phyloP scores from a whole-genome alignment of 2,797 vertebrate species.

The Notoglanidium macrostoma region DNA sequence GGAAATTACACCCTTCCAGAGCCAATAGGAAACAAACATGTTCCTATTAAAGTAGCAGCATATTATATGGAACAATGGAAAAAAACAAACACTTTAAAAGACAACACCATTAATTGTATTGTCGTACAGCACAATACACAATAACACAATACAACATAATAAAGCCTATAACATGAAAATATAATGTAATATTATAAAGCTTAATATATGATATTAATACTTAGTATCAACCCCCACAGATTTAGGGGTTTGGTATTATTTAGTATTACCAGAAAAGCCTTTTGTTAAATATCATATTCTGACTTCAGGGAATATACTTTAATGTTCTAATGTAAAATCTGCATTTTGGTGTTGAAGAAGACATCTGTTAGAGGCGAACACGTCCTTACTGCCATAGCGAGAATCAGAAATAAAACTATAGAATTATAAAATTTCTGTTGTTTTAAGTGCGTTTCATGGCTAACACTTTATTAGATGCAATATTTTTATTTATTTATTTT shows the following conservation, averaged over 20 bases:
- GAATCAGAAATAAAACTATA: background rate
- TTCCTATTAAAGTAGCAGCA: constrained; percentile 25
- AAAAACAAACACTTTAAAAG: background rate
- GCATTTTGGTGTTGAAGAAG: background rate
- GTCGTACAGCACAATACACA: background rate
- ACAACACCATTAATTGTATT: background rate
- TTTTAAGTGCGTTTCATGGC: background rate
- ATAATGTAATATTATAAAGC: background rate
- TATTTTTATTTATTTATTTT: too few relatives aligned
- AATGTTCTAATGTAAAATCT: background rate
- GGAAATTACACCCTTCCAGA: background rate
- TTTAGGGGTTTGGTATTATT: background rate
- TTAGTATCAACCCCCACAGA: background rate
- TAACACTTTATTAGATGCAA: background rate
- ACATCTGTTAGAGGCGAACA: background rate
- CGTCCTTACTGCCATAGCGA: background rate
- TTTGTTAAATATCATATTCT: background rate
- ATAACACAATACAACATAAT: background rate
- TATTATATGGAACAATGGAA: background rate
- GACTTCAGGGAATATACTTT: too few relatives aligned
- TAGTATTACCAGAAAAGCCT: background rate
- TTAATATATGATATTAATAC: constrained; percentile 23
- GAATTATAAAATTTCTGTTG: background rate
- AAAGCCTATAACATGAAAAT: background rate
- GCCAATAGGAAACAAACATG: background rate